Evolutionary conservation across 2,888 invertebrate genomes (phyloP), one percentile per base, ranked within the genome.

Genomic region (Antitype chi): DNA sequence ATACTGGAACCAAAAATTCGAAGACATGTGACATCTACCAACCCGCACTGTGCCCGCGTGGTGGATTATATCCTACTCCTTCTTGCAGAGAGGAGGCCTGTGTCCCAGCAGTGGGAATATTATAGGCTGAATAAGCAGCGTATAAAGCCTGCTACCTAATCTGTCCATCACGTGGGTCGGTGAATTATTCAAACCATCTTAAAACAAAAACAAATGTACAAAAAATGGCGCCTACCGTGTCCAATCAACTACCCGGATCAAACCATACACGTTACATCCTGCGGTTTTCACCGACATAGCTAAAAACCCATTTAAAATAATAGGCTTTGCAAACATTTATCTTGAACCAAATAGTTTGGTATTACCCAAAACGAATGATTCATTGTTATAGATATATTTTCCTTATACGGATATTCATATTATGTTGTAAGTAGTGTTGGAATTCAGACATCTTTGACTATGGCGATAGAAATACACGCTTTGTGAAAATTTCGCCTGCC

Each of bases 301-400:
- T 32, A 38, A 66, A 78, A 81, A 73, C 83, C 83, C 62, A 83
- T 78, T 70, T 59, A 57, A 2, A 72, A 82, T 78, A 74, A 81
- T 83, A 83, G 64, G 60, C 67, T 66, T 15, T 57, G 3, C 57
- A 32, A 59, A 64, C 23, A 55, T 73, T 70, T 78, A 59, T 70
- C 43, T 71, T 79, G 53, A 25, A 63, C 62, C 55, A 57, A 69
- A 83, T 74, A 74, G 74, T 84, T 82, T 49, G 81, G 81, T 74
- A 70, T 70, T 74, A n/a, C 84, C 81, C 49, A 79, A 63, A 28
- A 11, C 11, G 62, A 15, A 60, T 82, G 81, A 82, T 84, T 82
- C 81, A 82, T 82, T 83, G 81, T 62, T 74, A 63, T 62, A 32
- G 28, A 68, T 76, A 59, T 57, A 8, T 83, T 78, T 78, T 79